phyloP scores from a whole-genome alignment of 2,888 invertebrate genomes.

The Itoplectis maculator region DNA sequence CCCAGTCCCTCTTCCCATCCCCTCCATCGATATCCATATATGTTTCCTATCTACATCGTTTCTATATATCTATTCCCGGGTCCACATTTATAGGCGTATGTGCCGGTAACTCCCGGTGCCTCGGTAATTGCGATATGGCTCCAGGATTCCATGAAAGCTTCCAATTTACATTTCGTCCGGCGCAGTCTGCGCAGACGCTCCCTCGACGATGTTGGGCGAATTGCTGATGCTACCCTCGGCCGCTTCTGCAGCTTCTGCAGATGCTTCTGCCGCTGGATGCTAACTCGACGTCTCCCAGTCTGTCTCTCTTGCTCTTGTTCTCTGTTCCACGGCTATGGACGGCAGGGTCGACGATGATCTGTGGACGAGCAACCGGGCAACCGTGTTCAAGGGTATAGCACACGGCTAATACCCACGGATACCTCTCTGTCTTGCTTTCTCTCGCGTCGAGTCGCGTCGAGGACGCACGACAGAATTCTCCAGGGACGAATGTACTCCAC shows the following conservation, averaged over 20 bases:
- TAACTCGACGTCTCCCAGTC: background rate
- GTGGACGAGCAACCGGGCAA: constrained; percentile 30
- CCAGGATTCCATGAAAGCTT: constrained; percentile 56
- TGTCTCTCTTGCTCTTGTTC: too few species aligned
- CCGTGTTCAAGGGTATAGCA: constrained; percentile 20
- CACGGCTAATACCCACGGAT: constrained; percentile 23
- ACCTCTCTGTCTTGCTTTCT: too few species aligned
- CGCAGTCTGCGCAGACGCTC: background rate
- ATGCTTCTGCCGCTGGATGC: constrained; percentile 8
- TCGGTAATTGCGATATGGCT: constrained; percentile 62
- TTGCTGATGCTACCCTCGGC: background rate
- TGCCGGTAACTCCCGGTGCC: background rate
- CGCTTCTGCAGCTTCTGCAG: too few species aligned
- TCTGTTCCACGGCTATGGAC: constrained; percentile 20
- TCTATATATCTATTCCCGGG: too few species aligned
- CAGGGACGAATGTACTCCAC: background rate
- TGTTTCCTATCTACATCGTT: too few species aligned
- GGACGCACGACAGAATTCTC: background rate
- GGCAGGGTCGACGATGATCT: constrained; percentile 25
- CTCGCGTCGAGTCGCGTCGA: background rate
- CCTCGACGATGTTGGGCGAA: background rate
- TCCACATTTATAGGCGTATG: background rate
- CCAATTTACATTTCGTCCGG: constrained; percentile 58
- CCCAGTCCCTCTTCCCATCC: too few species aligned
- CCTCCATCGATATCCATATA: background rate